Base-by-base conservation (phyloP, 2,113 vertebrate genomes). In the Cyanistes caeruleus region DNA sequence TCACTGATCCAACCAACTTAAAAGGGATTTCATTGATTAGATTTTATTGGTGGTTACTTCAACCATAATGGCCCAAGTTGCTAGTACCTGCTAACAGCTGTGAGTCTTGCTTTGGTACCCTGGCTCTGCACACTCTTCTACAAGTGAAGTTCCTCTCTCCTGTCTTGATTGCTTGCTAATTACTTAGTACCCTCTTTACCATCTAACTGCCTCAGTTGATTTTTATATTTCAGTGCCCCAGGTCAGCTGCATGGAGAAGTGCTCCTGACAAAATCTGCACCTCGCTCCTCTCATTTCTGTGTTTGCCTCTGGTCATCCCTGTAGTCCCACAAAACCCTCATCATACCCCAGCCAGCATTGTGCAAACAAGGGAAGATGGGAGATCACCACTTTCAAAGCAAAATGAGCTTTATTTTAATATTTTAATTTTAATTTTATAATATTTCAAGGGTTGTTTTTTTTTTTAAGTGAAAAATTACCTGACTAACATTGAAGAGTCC, bases 1-100 rank as follows among this genome's bases (percentile, higher is more conserved):
- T 99, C 98, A 98, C 97, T 97, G 98, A 98, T 98, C 98, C 97
- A 97, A 97, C 96, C 98, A 96, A 97, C 98, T 98, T 98, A 98
- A 98, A 98, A 98, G 96, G 97, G 96, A 85, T 95, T 97, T 95
- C 98, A 98, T 98, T 98, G 98, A 99, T 98, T 97, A 91, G 97
- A 91, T 98, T 98, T 98, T 98, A 98, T 98, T 98, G 95, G 97
- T 86, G 96, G 95, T 95, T 97, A 93, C 97, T 96, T 97, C 97
- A 96, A 60, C 96, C 95, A 82, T 96, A 96, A 95, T 90, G 90
- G 81, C 68, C 48, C 37, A 20, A 64, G 95, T 94, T 91, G 96
- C 82, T 88, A 5, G 73, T 88, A 91, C 95, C 82, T 96, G 93
- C 96, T 91, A 85, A 93, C 59, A 91, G 84, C 91, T 56, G 16